A percentile compares a stretch with the other conserved stretches of the same genome.
These are phyloP conservation scores for Periplaneta americana DNA, from an alignment of 1,140 invertebrate species.

Conservation along the genomic window DNA sequence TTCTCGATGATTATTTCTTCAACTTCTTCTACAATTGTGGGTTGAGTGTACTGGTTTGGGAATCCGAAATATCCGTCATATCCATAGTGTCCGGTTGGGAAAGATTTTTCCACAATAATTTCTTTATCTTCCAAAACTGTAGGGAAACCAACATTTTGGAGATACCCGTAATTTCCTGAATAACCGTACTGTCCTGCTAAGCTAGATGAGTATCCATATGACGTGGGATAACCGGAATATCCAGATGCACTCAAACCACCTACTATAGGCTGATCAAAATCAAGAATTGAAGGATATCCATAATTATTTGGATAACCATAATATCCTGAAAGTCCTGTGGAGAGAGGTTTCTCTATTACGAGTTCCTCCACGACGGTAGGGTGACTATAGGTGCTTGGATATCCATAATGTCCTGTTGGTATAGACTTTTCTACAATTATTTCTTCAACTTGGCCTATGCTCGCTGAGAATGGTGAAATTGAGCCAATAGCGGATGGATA, in stretches of 20 bases:
- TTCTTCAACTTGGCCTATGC: neutral
- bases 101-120: neutral
- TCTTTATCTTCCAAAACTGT: neutral
- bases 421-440: neutral
- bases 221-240: neutral
- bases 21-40: neutral
- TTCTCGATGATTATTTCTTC: neutral
- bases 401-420: neutral
- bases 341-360: neutral
- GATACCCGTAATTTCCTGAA: neutral
- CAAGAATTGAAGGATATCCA: neutral
- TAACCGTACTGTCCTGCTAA: neutral
- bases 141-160: neutral
- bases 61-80: neutral
- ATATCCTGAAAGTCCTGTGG: neutral
- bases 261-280: neutral
- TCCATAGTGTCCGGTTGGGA: neutral
- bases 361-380: neutral
- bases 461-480: no score
- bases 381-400: neutral
- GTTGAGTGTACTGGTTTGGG: neutral
- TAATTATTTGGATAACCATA: neutral
- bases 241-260: no score
- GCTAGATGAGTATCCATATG: neutral
- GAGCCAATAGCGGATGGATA: neutral